phyloP scores from a whole-genome alignment of 2,888 invertebrate genomes.

The Euplexia lucipara region DNA sequence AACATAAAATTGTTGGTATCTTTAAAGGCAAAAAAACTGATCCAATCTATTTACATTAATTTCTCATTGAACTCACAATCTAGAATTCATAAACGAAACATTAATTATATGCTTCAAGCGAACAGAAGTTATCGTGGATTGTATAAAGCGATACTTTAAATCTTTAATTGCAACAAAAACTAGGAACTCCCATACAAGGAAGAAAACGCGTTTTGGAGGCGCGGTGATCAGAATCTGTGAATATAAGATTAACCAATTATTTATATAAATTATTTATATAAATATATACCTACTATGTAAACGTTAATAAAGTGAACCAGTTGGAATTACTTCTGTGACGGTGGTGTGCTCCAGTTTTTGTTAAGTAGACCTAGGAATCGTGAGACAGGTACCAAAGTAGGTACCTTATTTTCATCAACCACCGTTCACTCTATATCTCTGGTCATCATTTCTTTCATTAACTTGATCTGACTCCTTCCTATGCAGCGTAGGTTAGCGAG shows the following conservation, averaged over 20 bases:
- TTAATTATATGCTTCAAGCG: slow-evolving; percentile 9
- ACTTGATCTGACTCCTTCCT: too few species aligned
- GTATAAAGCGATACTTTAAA: slow-evolving; percentile 39
- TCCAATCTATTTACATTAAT: slow-evolving; percentile 4
- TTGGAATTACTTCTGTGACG: slow-evolving; percentile 38
- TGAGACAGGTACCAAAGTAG: not conserved
- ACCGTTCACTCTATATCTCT: too few species aligned
- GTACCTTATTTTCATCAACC: too few species aligned
- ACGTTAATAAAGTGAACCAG: slow-evolving; percentile 45
- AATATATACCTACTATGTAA: not conserved
- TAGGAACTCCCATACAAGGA: slow-evolving; percentile 39
- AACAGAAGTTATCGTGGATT: not conserved
- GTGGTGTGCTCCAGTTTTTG: slow-evolving; percentile 57
- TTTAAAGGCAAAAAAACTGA: not conserved
- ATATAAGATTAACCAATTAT: slow-evolving; percentile 47
- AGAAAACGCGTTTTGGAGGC: slow-evolving; percentile 42
- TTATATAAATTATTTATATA: not conserved
- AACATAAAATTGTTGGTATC: not conserved
- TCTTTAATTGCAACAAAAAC: slow-evolving; percentile 51
- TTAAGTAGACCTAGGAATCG: slow-evolving; percentile 30
- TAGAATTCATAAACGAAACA: slow-evolving; percentile 7
- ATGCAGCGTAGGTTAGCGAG: too few species aligned
- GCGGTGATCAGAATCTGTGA: slow-evolving; percentile 40
- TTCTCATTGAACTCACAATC: slow-evolving; percentile 13
- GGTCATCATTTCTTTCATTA: too few species aligned